These are phyloP conservation scores for Haliclona indistincta DNA, from an alignment of 37 sponge, comb jelly and placozoan genomes.

Conservation along the genomic window DNA sequence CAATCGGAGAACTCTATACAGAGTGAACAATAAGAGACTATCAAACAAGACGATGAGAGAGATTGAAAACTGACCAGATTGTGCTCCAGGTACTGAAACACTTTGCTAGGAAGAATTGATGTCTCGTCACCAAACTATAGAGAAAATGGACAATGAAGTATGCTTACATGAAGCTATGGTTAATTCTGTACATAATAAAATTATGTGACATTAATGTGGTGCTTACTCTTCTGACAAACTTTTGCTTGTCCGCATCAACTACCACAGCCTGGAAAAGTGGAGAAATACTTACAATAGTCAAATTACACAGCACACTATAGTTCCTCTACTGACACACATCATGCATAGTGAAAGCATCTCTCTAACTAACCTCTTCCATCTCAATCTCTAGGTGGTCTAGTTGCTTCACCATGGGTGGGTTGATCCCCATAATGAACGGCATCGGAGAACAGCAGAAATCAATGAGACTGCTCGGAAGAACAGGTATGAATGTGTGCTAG, in stretches of 20 bases:
- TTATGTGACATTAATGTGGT: too few relatives aligned
- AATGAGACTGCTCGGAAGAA: constrained; percentile 71
- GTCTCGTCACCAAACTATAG: constrained; percentile 65
- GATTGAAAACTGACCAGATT: constrained; percentile 25
- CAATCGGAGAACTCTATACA: background rate
- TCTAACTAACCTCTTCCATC: constrained; percentile 62
- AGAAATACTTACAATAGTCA: background rate
- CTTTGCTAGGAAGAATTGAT: constrained; percentile 60
- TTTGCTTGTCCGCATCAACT: constrained; percentile 59
- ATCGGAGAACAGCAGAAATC: constrained; percentile 89
- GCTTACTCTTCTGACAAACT: constrained; percentile 50
- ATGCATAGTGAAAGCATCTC: too few relatives aligned
- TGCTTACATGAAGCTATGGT: background rate
- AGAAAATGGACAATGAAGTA: background rate
- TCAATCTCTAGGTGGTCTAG: constrained; percentile 56
- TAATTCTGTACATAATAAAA: too few relatives aligned
- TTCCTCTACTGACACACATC: too few relatives aligned
- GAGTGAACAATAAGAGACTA: background rate
- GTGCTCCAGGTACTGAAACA: constrained; percentile 48
- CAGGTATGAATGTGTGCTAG: constrained; percentile 91
- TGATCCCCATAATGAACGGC: constrained; percentile 86
- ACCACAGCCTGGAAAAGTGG: constrained; percentile 37
- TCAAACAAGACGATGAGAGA: too few relatives aligned
- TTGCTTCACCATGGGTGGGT: constrained; percentile 32
- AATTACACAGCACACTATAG: background rate